A percentile compares a stretch with the other conserved stretches of the same genome.
Evolutionary conservation across 2,797 vertebrate species (phyloP).

Genomic region (Catharus ustulatus): DNA sequence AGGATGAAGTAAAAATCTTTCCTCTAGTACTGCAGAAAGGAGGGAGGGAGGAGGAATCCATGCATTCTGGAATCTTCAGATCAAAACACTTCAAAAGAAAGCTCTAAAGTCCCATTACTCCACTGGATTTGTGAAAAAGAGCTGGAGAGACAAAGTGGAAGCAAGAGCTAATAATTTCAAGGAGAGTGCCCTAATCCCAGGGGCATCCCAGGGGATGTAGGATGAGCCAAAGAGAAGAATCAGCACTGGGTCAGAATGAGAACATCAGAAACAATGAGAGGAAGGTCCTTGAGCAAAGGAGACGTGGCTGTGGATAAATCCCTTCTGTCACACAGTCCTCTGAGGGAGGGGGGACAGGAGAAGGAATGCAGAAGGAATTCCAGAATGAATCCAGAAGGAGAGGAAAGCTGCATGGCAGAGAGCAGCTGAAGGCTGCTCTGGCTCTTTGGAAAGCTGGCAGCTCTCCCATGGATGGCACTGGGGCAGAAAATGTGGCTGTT

Average conservation of each 20-base stretch:
- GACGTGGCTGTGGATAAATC: not conserved
- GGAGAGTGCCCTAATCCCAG: not conserved
- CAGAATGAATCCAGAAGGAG: no score
- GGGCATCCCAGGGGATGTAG: not conserved
- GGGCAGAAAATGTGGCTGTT: not conserved
- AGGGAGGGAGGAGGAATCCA: not conserved
- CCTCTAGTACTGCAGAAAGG: not conserved
- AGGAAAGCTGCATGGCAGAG: not conserved
- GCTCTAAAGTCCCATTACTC: not conserved
- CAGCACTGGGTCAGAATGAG: not conserved
- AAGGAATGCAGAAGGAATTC: not conserved
- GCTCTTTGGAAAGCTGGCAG: not conserved
- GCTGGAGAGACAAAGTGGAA: not conserved
- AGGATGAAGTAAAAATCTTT: not conserved
- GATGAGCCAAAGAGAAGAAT: not conserved
- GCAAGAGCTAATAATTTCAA: not conserved
- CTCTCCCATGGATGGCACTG: fast-evolving
- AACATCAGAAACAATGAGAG: not conserved
- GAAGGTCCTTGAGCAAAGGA: not conserved
- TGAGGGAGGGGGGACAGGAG: not conserved
- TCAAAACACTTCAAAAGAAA: not conserved
- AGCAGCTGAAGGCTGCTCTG: not conserved
- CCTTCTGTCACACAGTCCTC: not conserved
- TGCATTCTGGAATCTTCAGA: not conserved
- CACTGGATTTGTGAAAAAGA: not conserved